Evolutionary conservation across 2,797 vertebrate genomes (phyloP), one percentile per base, ranked within the genome.

Genomic region (Threskiornis aethiopicus): DNA sequence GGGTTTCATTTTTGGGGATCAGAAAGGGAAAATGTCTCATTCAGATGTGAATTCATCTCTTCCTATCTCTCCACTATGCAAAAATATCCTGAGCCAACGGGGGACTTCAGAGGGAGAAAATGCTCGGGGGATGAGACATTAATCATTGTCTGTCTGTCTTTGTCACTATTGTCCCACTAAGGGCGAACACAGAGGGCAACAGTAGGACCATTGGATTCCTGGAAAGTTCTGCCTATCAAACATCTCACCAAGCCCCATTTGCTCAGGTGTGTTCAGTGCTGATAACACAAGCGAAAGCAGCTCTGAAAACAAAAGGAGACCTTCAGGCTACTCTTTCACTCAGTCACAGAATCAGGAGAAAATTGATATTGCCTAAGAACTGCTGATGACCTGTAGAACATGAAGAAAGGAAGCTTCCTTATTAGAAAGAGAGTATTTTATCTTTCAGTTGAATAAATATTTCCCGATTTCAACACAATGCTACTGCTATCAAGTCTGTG

Each of bases 181-280:
- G 88, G 86, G 6, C 12, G 3, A 52, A 59, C 46, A 73, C 76
- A 78, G 83, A 92, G 92, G 88, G 25, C 81, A 95, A 21, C 7
- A 62, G 58, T 66, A 92, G 58, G 83, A 49, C 24, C 94, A 84
- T 44, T 90, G 90, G 70, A 94, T 94, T 94, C 84, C 59, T 92
- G 39, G 71, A 87, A 96, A 94, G 62, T 87, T 82, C 49, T 90
- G 66, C 39, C 70, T 95, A 87, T 92, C 88, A 87, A 76, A 76
- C 8, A 73, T 64, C 93, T 93, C 51, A 46, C 28, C 1, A 2
- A 83, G 47, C 19, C 21, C 51, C 59, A 80, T 70, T 92, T 93
- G 8, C 39, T 76, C 90, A 87, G 84, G 75, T 90, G 55, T 92
- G 92, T 89, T 96, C 78, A 35, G 62, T 28, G 66, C 70, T 92